Evolutionary conservation across 2,113 vertebrate genomes (phyloP), one percentile per base, ranked within the genome.

Genomic region (Austrofundulus limnaeus): DNA sequence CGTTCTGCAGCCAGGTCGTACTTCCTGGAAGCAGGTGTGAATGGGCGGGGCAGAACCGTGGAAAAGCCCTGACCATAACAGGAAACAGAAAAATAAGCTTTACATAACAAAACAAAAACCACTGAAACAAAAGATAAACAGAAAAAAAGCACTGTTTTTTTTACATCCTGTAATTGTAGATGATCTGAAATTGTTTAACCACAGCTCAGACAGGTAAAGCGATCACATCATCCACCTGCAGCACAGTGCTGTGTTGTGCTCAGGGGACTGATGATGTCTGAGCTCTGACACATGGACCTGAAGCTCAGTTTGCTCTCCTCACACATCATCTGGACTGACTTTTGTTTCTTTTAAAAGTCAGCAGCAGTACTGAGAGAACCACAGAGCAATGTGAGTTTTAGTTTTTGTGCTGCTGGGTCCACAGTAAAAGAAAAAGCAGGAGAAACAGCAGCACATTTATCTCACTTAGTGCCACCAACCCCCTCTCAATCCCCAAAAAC

Each of bases 391-490:
- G 13, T 59, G 61, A n/a, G n/a, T n/a, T n/a, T n/a, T n/a, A n/a
- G n/a, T 62, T 15, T 57, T 70, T 65, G 60, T 17, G 1, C 24
- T 25, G 43, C 21, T 70, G 45, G 24, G 61, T 70, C 71, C 61
- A 12, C 53, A 64, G 61, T 54, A 19, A 23, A 66, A 17, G 20
- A 41, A 9, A n/a, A 56, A 65, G 61, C 43, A 2, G 37, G 52
- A 67, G 55, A 9, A 62, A 16, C 57, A 64, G 74, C 74, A 61
- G 66, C 59, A 59, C 77, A 85, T 85, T 79, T 56, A 81, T 87
- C 82, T 87, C 82, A 63, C 53, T 87, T 87, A 85, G 80, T 4
- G 42, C 28, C 28, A n/a, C n/a, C n/a, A n/a, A n/a, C n/a, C n/a
- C 28, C 28, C 28, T 7, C 28, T 7, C 28, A 13, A 5, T 4